Conservation (phyloP, 2,113 vertebrate species). For the Neolamprologus sp. region DNA sequence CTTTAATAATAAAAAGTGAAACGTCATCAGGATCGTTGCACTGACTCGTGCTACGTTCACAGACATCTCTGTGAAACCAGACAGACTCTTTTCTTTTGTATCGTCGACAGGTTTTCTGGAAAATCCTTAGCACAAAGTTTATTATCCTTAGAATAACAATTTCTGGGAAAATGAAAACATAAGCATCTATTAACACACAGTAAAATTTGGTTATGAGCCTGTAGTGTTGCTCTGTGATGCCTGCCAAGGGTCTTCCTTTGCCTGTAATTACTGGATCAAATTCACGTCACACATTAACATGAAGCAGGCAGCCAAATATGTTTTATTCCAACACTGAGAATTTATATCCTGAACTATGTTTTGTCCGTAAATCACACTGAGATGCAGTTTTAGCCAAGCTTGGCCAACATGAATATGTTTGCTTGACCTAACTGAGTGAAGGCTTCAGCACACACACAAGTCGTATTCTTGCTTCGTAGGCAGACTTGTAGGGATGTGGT, state of each 20-base stretch:
- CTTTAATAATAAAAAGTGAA: not conserved
- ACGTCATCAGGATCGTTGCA: not conserved
- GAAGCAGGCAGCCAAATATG: constrained; percentile 21
- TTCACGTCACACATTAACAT: constrained; percentile 53
- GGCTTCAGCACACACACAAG: not conserved
- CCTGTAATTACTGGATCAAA: constrained; percentile 50
- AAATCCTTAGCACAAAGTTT: constrained; percentile 17
- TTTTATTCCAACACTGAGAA: constrained; percentile 10
- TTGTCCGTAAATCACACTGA: constrained; percentile 6
- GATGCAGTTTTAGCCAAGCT: not conserved
- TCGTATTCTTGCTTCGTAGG: not conserved
- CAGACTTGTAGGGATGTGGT: not conserved
- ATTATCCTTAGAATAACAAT: constrained; percentile 42
- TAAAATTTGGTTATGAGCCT: constrained; percentile 36
- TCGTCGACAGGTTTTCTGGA: not conserved
- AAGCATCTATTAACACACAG: constrained; percentile 50
- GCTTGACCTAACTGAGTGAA: not conserved
- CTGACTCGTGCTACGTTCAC: not conserved
- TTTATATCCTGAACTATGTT: constrained; percentile 13
- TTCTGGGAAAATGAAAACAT: constrained; percentile 40
- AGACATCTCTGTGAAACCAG: not conserved
- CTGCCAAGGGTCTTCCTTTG: constrained; percentile 25
- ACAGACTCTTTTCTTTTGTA: not conserved
- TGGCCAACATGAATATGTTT: constrained; percentile 11
- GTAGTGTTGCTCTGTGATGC: constrained; percentile 28